Conservation (phyloP, 2,888 invertebrate genomes). For the Drosophila atroscutellata region DNA sequence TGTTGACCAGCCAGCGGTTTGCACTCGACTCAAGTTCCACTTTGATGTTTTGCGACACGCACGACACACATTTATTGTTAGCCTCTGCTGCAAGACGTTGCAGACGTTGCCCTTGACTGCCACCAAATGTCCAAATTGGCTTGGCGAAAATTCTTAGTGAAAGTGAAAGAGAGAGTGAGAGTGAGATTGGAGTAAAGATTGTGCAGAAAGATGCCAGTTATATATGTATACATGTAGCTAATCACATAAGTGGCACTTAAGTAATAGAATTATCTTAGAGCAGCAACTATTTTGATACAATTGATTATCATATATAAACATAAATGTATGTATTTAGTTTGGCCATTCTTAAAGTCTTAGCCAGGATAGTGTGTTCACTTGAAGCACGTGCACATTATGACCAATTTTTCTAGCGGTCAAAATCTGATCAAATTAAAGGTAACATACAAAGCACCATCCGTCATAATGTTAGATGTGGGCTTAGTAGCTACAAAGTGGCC, state of each 20-base stretch:
- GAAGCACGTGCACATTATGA: slow-evolving; percentile 2
- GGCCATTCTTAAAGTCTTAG: slow-evolving; percentile 1
- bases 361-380: not conserved
- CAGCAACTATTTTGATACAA: not conserved
- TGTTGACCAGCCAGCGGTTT: slow-evolving; percentile 35
- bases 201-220: not conserved
- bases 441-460: slow-evolving; percentile 55
- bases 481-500: slow-evolving; percentile 56
- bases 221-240: not conserved
- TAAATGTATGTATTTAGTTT: not conserved
- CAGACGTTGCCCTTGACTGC: slow-evolving; percentile 53
- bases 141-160: slow-evolving; percentile 39
- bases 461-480: slow-evolving; percentile 60
- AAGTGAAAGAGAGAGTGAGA: slow-evolving; percentile 28
- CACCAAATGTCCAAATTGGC: slow-evolving; percentile 46
- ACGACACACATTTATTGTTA: slow-evolving; percentile 66
- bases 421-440: slow-evolving; percentile 76
- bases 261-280: not conserved
- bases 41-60: slow-evolving; percentile 75
- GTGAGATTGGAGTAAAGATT: slow-evolving; percentile 10
- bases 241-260: slow-evolving; percentile 15
- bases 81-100: slow-evolving; percentile 24
- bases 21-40: slow-evolving; percentile 33
- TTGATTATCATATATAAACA: not conserved
- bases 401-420: slow-evolving; percentile 48